Evolutionary conservation across 2,113 vertebrate species (phyloP).

Genomic region (Pseudorhombus dupliciocellatus): DNA sequence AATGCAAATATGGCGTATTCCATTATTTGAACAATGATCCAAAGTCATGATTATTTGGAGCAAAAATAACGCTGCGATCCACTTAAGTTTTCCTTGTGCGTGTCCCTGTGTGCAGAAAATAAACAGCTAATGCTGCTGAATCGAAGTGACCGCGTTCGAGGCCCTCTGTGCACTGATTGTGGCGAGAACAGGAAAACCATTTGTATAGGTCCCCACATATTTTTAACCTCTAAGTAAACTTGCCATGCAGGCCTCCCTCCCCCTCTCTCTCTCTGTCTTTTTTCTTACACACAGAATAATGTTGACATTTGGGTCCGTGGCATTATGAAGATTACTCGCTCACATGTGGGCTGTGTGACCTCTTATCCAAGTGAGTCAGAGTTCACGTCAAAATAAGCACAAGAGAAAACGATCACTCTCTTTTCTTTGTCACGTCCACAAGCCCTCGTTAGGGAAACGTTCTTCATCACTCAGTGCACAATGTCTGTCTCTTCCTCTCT

Average conservation of each 20-base stretch:
- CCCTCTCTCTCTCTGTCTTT: background rate
- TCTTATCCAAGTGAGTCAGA: constrained; percentile 1
- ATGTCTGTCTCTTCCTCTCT: constrained; percentile 2
- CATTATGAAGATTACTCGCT: background rate
- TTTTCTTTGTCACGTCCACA: background rate
- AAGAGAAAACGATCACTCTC: background rate
- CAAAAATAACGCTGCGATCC: background rate
- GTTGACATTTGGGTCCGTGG: constrained; percentile 2
- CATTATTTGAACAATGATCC: background rate
- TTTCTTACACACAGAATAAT: constrained; percentile 2
- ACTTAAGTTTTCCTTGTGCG: background rate
- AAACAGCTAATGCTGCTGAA: background rate
- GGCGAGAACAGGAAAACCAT: background rate
- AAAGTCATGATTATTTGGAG: background rate
- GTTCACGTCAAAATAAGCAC: background rate
- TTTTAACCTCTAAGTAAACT: constrained; percentile 16
- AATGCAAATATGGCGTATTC: background rate
- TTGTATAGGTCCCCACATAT: constrained; percentile 2
- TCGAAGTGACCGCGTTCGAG: background rate
- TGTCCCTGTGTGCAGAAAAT: background rate
- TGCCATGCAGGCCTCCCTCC: background rate
- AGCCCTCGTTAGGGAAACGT: background rate
- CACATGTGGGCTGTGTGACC: constrained; percentile 8
- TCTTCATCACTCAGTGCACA: constrained; percentile 7
- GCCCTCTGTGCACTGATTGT: background rate